Conservation (phyloP, 2,888 invertebrate genomes). For the Lissonota sp. region DNA sequence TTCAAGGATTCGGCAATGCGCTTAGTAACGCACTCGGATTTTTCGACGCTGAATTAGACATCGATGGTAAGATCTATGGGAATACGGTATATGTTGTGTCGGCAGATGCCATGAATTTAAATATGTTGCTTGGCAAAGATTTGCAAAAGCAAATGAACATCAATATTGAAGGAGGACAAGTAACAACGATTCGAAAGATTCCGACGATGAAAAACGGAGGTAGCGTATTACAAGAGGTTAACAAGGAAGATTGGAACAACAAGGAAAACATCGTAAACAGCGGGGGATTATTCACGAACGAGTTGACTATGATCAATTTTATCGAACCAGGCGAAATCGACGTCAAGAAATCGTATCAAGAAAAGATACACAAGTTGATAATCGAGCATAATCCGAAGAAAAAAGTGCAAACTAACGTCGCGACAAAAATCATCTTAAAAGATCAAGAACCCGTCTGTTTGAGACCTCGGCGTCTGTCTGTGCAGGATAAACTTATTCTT, state of each 20-base stretch:
- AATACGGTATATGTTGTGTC: constrained; percentile 40
- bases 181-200: too few species aligned
- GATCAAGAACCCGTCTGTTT: constrained; percentile 72
- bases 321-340: background rate
- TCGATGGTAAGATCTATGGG: constrained; percentile 28
- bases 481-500: constrained; percentile 66
- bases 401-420: constrained; percentile 64
- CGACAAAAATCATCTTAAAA: constrained; percentile 72
- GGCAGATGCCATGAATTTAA: constrained; percentile 26
- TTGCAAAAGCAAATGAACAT: constrained; percentile 46
- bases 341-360: background rate
- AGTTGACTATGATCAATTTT: too few species aligned
- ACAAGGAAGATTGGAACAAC: too few species aligned
- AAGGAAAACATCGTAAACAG: too few species aligned
- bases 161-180: constrained; percentile 17
- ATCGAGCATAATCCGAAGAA: constrained; percentile 68
- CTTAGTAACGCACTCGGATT: constrained; percentile 9
- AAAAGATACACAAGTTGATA: background rate
- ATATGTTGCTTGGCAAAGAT: constrained; percentile 45
- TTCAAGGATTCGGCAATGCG: background rate
- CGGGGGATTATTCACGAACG: too few species aligned
- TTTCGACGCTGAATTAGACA: constrained; percentile 21
- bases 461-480: constrained; percentile 66
- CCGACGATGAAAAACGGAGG: too few species aligned
- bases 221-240: too few species aligned